Conservation (phyloP, 2,113 vertebrate genomes). For the Sclerurus mexicanus region DNA sequence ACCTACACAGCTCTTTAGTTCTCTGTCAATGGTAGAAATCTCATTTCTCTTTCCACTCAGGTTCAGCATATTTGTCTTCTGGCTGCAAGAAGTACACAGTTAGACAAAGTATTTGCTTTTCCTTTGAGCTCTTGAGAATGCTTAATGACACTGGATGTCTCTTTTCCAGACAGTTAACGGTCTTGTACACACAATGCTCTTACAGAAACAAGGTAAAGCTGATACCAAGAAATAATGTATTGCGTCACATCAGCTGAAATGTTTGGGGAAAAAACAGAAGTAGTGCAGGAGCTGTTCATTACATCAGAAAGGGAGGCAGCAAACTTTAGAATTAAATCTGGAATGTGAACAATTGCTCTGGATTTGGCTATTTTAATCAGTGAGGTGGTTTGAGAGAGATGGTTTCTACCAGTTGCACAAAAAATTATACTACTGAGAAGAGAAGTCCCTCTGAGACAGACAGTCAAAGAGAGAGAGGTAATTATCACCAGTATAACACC, state of each 20-base stretch:
- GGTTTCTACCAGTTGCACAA: neutral
- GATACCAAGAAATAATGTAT: neutral
- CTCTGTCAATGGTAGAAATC: neutral
- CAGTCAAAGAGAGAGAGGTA: neutral
- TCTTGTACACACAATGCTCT: neutral
- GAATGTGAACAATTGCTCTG: neutral
- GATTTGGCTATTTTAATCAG: neutral
- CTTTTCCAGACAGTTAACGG: neutral
- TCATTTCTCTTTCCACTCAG: neutral
- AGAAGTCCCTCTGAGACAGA: neutral
- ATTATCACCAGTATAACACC: conserved; percentile 59
- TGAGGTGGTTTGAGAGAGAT: neutral
- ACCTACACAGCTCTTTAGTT: neutral
- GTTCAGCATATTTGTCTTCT: neutral
- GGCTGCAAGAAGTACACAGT: neutral
- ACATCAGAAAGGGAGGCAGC: neutral
- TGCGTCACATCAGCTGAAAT: neutral
- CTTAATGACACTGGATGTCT: neutral
- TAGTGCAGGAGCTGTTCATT: neutral
- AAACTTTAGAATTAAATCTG: neutral
- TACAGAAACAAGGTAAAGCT: neutral
- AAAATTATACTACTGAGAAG: neutral
- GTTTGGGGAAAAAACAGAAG: neutral
- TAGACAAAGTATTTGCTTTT: neutral
- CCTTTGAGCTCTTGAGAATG: neutral